phyloP scores from a whole-genome alignment of 2,797 vertebrate genomes.

The Galaxias olidus region DNA sequence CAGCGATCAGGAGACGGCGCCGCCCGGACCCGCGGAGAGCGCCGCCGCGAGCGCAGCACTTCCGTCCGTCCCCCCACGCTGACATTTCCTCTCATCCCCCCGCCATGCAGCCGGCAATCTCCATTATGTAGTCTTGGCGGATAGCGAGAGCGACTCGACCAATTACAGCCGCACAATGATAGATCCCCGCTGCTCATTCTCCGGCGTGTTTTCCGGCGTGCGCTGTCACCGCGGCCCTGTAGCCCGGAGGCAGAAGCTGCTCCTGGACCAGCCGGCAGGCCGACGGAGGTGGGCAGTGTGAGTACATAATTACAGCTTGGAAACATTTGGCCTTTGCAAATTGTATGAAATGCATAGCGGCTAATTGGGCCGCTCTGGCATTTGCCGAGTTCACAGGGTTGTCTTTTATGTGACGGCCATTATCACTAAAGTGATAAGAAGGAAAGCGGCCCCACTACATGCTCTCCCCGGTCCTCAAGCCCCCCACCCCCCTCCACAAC shows the following conservation, averaged over 20 bases:
- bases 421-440: constrained; percentile 76
- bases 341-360: constrained; percentile 79
- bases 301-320: constrained; percentile 78
- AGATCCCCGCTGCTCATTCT: constrained; percentile 58
- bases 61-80: constrained; percentile 54
- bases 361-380: constrained; percentile 78
- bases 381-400: constrained; percentile 72
- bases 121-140: constrained; percentile 68
- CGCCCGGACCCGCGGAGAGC: too few species aligned
- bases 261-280: constrained; percentile 55
- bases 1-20: too few species aligned
- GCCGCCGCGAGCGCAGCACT: too few species aligned
- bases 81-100: constrained; percentile 65
- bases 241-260: constrained; percentile 26
- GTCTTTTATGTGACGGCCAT: constrained; percentile 75
- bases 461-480: constrained; percentile 50
- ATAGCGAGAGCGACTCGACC: constrained; percentile 70
- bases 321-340: constrained; percentile 78
- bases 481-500: constrained; percentile 65
- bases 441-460: constrained; percentile 64
- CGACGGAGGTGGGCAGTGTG: constrained; percentile 69
- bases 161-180: constrained; percentile 69
- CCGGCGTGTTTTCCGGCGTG: constrained; percentile 67
- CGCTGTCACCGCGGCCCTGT: too few species aligned
- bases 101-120: constrained; percentile 59